Percentiles rank a stretch among this genome's conserved stretches.
These are phyloP conservation scores for Hemistola chrysoprasaria DNA, from an alignment of 2,888 invertebrate species.

Conservation along the genomic window DNA sequence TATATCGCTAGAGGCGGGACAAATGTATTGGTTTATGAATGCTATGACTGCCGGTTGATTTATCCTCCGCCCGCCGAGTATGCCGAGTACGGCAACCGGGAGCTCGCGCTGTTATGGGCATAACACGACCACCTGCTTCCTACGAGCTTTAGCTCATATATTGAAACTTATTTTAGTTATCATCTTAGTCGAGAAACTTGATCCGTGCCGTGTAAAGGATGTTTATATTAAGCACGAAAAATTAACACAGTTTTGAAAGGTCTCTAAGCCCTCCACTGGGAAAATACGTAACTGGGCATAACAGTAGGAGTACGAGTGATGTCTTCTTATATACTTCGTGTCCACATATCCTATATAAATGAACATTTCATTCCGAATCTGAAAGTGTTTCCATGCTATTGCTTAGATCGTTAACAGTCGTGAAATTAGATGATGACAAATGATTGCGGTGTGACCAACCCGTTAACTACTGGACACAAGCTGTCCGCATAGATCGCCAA, in stretches of 20 bases:
- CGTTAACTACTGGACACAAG: background rate
- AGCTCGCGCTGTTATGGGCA: conserved; percentile 6
- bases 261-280: too few relatives aligned
- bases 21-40: conserved; percentile 7
- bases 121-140: background rate
- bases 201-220: too few relatives aligned
- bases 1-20: conserved; percentile 7
- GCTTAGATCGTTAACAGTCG: conserved; percentile 9
- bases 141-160: too few relatives aligned
- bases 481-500: conserved; percentile 3
- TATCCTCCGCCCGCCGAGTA: conserved; percentile 5
- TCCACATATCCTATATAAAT: too few relatives aligned
- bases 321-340: too few relatives aligned
- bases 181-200: too few relatives aligned
- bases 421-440: conserved; percentile 13
- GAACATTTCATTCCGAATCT: background rate
- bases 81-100: too few relatives aligned
- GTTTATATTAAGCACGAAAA: too few relatives aligned
- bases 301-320: too few relatives aligned
- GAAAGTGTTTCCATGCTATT: conserved; percentile 1
- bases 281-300: too few relatives aligned
- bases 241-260: too few relatives aligned
- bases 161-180: too few relatives aligned
- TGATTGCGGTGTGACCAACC: conserved; percentile 12
- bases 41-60: conserved; percentile 14